These are phyloP conservation scores for Melinaea menophilus DNA, from an alignment of 2,888 invertebrate species.

Conservation along the genomic window DNA sequence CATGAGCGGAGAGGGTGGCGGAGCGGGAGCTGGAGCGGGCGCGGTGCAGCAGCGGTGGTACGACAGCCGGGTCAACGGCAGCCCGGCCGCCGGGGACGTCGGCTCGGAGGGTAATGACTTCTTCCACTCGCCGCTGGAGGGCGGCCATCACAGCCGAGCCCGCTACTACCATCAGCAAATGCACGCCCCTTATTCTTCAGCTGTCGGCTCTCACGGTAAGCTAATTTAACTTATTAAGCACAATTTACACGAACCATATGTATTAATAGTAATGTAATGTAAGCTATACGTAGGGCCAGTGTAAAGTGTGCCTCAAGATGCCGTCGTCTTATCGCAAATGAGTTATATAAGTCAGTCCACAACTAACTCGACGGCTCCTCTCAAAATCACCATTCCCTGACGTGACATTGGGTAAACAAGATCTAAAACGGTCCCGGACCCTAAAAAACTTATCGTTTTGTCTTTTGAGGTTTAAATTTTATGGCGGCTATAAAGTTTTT, in stretches of 20 bases:
- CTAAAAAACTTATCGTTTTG: slow-evolving; percentile 68
- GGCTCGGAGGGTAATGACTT: slow-evolving; percentile 73
- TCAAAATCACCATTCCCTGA: slow-evolving; percentile 76
- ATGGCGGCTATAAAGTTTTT: slow-evolving; percentile 76
- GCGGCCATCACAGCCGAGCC: slow-evolving; percentile 75
- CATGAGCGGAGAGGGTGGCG: slow-evolving; percentile 73
- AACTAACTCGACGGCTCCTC: slow-evolving; percentile 71
- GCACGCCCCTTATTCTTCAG: slow-evolving; percentile 76
- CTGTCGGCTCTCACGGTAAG: slow-evolving; percentile 76
- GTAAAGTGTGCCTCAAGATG: slow-evolving; percentile 56
- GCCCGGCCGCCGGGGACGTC: slow-evolving; percentile 70
- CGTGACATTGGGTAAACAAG: slow-evolving; percentile 78
- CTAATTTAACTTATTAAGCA: slow-evolving; percentile 10
- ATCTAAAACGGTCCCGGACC: slow-evolving; percentile 69
- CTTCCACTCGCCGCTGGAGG: slow-evolving; percentile 77
- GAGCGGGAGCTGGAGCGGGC: slow-evolving; percentile 53
- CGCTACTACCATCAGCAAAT: slow-evolving; percentile 78
- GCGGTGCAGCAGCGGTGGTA: slow-evolving; percentile 77
- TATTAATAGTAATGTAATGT: too few species aligned
- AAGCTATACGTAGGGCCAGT: slow-evolving; percentile 39
- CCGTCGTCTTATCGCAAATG: slow-evolving; percentile 66
- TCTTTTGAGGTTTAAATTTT: slow-evolving; percentile 75
- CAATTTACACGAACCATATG: too few species aligned
- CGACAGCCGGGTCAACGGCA: slow-evolving; percentile 76
- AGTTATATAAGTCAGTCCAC: slow-evolving; percentile 69